Base-by-base conservation (phyloP, 2,113 vertebrate species). In the Anoura caudifer region DNA sequence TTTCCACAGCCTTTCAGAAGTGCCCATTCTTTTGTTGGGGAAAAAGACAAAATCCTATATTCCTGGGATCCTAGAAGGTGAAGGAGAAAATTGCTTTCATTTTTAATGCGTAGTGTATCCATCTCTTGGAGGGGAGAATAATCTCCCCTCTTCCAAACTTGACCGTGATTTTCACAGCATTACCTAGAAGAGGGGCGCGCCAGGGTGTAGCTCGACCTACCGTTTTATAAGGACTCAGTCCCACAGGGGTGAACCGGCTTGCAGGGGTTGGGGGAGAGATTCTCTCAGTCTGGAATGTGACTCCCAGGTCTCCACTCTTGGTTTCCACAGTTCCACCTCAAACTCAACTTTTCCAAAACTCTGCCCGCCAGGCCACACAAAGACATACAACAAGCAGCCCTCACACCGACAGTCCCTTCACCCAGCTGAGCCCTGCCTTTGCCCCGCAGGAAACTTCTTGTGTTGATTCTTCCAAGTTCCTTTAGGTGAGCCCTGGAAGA, bases 1-100 rank as follows among this genome's bases (percentile, higher is more conserved):
- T 83, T 95, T 73, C 88, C 82, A 67, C 56, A 47, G 91, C 70
- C 70, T 93, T 94, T 96, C 54, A 67, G 61, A 96, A 84, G 7
- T 85, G 76, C 77, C 77, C 63, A 28, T 72, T 95, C 75, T 94
- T 97, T 96, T 95, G 89, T 94, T 84, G 70, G 95, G 69, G 80
- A 79, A 96, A 94, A 97, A 96, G 67, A 31, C 63, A 89, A 89
- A 96, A 70, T 79, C 86, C 33, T 69, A 45, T 94, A 81, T 96
- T 95, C 43, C 92, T 81, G 72, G 67, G 79, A 72, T 93, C 89
- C 97, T 94, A 61, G 93, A 92, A 87, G 22, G 70, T 84, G 80
- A 72, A 75, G 88, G 84, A 20, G 36, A 73, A 94, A 92, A 83
- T 91, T 36, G 20, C 38, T 87, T 94, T 93, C 87, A 75, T 94